phyloP scores from a whole-genome alignment of 2,797 vertebrate species.

The Molossus alvarezi region DNA sequence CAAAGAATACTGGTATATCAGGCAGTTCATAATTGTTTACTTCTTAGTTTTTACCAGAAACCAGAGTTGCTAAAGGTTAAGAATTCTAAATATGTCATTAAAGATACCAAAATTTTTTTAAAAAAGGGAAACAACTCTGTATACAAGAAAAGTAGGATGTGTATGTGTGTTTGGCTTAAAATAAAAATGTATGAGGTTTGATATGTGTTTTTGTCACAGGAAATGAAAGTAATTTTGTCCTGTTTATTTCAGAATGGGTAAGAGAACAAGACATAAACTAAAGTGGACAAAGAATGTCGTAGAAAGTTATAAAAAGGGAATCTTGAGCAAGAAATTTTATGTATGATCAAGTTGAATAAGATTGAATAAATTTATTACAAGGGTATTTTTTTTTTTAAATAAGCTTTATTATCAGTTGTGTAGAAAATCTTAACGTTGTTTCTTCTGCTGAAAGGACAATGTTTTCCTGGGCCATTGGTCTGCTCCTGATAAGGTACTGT shows the following conservation, averaged over 20 bases:
- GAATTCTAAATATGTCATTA: background rate
- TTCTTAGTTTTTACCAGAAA: background rate
- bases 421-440: background rate
- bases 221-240: background rate
- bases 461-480: background rate
- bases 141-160: background rate
- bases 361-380: background rate
- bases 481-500: background rate
- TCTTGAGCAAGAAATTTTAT: background rate
- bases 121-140: background rate
- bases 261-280: background rate
- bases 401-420: too few relatives aligned
- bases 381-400: background rate
- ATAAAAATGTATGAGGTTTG: background rate
- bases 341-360: background rate
- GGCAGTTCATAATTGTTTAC: background rate
- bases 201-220: background rate
- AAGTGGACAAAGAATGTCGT: background rate
- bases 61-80: background rate
- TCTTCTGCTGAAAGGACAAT: background rate
- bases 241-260: background rate
- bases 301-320: background rate
- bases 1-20: background rate
- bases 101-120: background rate
- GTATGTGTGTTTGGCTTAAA: background rate